phyloP scores from a whole-genome alignment of 37 sponge, comb jelly and placozoan species.

The Oscarella lobularis region DNA sequence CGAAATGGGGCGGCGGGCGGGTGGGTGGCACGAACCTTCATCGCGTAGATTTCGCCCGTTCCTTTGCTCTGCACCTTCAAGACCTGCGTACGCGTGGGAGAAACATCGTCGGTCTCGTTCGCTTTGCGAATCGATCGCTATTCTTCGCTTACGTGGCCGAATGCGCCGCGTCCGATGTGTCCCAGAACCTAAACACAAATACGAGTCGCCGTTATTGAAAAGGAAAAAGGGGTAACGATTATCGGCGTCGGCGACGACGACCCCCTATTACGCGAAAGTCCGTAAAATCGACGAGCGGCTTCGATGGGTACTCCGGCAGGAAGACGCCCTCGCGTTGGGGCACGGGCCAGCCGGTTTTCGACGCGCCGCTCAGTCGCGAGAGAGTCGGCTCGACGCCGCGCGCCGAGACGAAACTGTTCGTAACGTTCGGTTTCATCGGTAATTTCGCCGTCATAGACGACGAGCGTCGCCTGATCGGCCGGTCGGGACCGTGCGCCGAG shows the following conservation, averaged over 20 bases:
- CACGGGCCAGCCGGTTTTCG: constrained; percentile 1
- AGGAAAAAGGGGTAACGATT: too few species aligned
- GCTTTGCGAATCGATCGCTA: too few species aligned
- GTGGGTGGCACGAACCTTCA: background rate
- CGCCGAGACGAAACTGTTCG: background rate
- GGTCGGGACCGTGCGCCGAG: too few species aligned
- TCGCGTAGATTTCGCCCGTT: background rate
- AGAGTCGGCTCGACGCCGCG: background rate
- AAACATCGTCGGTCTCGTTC: too few species aligned
- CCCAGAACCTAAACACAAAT: background rate
- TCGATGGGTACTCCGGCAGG: background rate
- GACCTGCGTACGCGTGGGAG: background rate
- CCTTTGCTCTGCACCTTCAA: background rate
- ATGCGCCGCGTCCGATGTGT: constrained; percentile 2
- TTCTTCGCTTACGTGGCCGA: background rate
- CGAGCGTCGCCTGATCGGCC: background rate
- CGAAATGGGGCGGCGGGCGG: too few species aligned
- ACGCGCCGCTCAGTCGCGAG: background rate
- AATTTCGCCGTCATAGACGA: background rate
- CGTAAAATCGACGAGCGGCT: background rate
- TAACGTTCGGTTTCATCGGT: background rate
- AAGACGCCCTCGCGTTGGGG: constrained; percentile 1
- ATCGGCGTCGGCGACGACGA: background rate
- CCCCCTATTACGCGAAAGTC: background rate
- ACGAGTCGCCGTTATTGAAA: too few species aligned